Percentiles rank a stretch among this genome's conserved stretches.
phyloP scores from a whole-genome alignment of 1,140 invertebrate species.

The Leguminivora glycinivorella region DNA sequence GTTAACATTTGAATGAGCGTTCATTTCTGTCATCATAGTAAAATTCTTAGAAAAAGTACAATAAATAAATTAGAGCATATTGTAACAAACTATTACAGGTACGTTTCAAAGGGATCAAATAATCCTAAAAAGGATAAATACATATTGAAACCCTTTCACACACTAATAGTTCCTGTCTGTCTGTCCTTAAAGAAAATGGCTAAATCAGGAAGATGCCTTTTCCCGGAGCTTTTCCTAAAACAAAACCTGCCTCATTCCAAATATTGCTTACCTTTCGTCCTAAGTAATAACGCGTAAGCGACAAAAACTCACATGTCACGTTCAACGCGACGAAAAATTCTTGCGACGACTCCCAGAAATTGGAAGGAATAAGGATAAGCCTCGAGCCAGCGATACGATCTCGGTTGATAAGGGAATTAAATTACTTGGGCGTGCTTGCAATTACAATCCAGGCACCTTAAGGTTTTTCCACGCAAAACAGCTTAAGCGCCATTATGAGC shows the following conservation, averaged over 20 bases:
- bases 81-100: too few species aligned
- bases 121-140: too few species aligned
- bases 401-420: conserved; percentile 29
- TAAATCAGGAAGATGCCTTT: neutral
- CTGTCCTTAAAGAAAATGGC: neutral
- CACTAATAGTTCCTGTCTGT: neutral
- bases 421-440: conserved; percentile 28
- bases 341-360: conserved; percentile 14
- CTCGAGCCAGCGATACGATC: conserved; percentile 26
- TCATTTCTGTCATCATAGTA: too few species aligned
- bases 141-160: neutral
- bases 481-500: neutral
- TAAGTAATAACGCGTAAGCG: conserved; percentile 23
- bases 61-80: too few species aligned
- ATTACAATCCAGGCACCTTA: conserved; percentile 28
- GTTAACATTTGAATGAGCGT: too few species aligned
- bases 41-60: too few species aligned
- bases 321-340: conserved; percentile 24
- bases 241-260: neutral
- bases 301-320: conserved; percentile 27
- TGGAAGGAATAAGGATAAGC: conserved; percentile 26
- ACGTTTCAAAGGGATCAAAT: too few species aligned
- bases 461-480: neutral
- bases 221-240: neutral
- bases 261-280: conserved; percentile 24